Evolutionary conservation across 2,113 vertebrate species (phyloP), one percentile per base, ranked within the genome.

Genomic region (Etia nguti): DNA sequence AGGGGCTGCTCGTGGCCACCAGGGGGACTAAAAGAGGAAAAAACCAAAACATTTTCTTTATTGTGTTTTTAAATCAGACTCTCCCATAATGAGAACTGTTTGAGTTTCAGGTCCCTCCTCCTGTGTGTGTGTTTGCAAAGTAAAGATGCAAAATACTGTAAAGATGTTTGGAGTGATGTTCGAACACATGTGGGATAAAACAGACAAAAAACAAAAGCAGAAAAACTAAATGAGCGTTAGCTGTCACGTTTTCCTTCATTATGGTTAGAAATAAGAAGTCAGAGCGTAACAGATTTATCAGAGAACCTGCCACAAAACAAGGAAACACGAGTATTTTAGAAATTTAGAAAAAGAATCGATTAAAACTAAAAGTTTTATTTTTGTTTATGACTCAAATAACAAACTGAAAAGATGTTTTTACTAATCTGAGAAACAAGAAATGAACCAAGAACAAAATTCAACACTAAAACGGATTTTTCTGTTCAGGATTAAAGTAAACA

Each of bases 181-280:
- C 8, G 8, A 0, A 18, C 8, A 26, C 22, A 8, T 26, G 68
- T 2, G 13, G 2, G 8, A 43, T 43, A 43, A 70, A 43, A 70
- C n/a, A 16, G 22, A 22, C 11, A 10, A 46, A 43, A 24, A n/a
- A 10, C 38, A 70, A 10, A 65, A n/a, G 6, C 31, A 36, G 36
- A 0, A 70, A 15, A 15, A 41, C 36, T 2, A 22, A 31, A 41
- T 1, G 20, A 41, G 62, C 7, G 38, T 43, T 0, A 11, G 57
- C 29, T 60, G 57, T 10, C 26, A 60, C 3, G 15, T 60, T 62
- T 62, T 54, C 52, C 5, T 22, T 54, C 5, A 54, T 11, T 10
- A 2, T 3, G 9, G 50, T 57, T 41, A 65, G 34, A 38, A 38
- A 38, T 65, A 38, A 0, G 31, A 65, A 38, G 34, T 65, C 60